Conservation (phyloP, 2,888 invertebrate genomes). For the Diaphora mendica region DNA sequence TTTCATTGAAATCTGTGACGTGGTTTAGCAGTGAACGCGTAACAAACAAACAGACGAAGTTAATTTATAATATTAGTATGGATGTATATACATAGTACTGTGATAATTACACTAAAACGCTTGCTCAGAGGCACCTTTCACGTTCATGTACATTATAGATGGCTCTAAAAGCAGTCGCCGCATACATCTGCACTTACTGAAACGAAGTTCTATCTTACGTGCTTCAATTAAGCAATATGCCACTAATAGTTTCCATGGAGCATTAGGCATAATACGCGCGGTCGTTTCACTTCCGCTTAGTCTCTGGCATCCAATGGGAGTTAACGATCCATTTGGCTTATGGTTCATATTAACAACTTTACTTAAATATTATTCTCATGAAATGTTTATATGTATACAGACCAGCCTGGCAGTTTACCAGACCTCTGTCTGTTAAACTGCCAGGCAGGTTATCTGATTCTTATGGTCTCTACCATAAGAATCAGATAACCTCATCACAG, state of each 20-base stretch:
- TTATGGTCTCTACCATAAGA: too few species aligned
- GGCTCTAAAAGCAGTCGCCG: conserved; percentile 57
- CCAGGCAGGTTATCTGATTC: too few species aligned
- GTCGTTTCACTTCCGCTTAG: conserved; percentile 34
- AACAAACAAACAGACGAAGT: too few species aligned
- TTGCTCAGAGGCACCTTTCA: conserved; percentile 23
- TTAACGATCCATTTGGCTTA: not conserved
- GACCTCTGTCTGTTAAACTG: too few species aligned
- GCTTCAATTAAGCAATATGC: conserved; percentile 58
- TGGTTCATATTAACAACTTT: not conserved
- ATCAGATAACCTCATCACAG: too few species aligned
- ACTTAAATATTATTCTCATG: not conserved
- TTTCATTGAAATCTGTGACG: too few species aligned
- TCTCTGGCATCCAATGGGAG: conserved; percentile 13
- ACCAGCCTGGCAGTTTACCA: too few species aligned
- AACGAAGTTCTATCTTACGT: conserved; percentile 44
- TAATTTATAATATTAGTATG: too few species aligned
- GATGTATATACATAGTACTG: not conserved
- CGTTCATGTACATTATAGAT: conserved; percentile 56
- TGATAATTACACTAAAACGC: not conserved
- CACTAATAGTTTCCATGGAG: conserved; percentile 51
- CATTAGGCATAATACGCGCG: conserved; percentile 44
- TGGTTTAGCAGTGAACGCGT: too few species aligned
- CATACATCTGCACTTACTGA: conserved; percentile 54
- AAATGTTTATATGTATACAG: not conserved